These are phyloP conservation scores for Invenusta paracnida DNA, from an alignment of 2,888 invertebrate genomes.

Conservation along the genomic window DNA sequence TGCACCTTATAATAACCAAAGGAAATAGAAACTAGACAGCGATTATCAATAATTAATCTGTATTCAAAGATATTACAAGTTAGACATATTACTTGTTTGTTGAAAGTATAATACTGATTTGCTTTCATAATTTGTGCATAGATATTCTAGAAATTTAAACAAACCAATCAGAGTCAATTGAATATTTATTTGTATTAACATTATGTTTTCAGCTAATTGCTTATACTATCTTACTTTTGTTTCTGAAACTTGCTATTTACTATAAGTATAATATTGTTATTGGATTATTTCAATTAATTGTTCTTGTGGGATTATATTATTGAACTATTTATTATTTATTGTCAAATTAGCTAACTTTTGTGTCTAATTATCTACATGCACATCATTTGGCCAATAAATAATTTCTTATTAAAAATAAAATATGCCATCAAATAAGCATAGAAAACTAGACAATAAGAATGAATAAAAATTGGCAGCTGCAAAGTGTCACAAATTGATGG, in stretches of 20 bases:
- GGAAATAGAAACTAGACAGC: no score
- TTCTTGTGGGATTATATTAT: neutral
- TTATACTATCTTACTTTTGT: neutral
- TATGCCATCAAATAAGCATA: neutral
- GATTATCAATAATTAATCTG: no score
- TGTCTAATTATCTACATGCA: neutral
- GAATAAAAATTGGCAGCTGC: neutral
- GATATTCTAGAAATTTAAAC: no score
- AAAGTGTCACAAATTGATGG: neutral
- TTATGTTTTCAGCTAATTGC: neutral
- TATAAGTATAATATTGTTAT: no score
- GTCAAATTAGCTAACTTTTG: neutral
- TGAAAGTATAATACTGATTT: no score
- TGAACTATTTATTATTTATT: neutral
- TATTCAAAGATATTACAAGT: no score
- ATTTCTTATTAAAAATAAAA: neutral
- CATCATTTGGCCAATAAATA: neutral
- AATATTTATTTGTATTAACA: neutral
- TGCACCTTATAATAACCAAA: no score
- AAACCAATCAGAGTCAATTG: no score
- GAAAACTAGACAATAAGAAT: neutral
- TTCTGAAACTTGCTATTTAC: neutral
- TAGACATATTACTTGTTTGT: no score
- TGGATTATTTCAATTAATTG: no score
- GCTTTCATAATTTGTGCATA: no score